Conservation (phyloP, 2,113 vertebrate species). For the Hippocampus mohnikei region DNA sequence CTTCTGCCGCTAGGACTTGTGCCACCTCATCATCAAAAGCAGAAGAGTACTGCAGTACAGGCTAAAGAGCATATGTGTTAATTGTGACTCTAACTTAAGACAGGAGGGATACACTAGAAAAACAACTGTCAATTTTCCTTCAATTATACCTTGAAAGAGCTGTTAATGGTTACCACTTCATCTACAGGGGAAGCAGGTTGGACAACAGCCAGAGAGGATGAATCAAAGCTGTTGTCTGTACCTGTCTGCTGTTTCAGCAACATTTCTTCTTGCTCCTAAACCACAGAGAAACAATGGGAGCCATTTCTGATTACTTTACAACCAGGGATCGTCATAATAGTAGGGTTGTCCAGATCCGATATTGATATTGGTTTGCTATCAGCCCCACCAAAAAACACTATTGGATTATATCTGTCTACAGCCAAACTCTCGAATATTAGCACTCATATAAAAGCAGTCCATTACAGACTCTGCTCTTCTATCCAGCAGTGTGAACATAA, state of each 20-base stretch:
- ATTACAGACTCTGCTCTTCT: too few relatives aligned
- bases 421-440: too few relatives aligned
- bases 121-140: background rate
- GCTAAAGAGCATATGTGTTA: slow-evolving; percentile 50
- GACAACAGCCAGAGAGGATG: slow-evolving; percentile 77
- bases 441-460: too few relatives aligned
- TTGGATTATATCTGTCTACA: too few relatives aligned
- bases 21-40: slow-evolving; percentile 86
- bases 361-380: too few relatives aligned
- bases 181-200: slow-evolving; percentile 59
- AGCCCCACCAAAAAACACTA: too few relatives aligned
- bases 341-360: too few relatives aligned
- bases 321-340: background rate
- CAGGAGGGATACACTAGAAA: background rate
- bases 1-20: slow-evolving; percentile 56
- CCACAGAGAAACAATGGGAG: slow-evolving; percentile 3
- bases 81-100: background rate
- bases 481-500: too few relatives aligned
- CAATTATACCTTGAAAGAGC: slow-evolving; percentile 59
- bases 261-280: slow-evolving; percentile 80
- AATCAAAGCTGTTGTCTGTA: slow-evolving; percentile 42
- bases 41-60: slow-evolving; percentile 81
- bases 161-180: slow-evolving; percentile 61
- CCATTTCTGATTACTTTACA: background rate
- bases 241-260: slow-evolving; percentile 61